These are phyloP conservation scores for Plectropomus leopardus DNA, from an alignment of 2,113 vertebrate genomes.

Conservation along the genomic window DNA sequence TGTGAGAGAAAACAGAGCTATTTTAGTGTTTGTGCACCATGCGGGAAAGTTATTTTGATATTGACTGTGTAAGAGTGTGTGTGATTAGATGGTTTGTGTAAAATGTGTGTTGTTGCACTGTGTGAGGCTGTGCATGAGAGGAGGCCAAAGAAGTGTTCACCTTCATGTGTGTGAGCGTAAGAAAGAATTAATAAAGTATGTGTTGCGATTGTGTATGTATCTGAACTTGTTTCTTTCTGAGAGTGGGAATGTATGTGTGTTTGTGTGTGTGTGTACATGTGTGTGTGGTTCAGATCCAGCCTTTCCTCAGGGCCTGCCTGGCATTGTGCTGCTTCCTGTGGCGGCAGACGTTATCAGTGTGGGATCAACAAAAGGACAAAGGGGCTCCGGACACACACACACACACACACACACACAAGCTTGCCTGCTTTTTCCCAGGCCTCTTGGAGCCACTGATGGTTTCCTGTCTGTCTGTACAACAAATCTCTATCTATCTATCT, in stretches of 20 bases:
- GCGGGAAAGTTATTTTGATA: neutral
- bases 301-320: slow-evolving; percentile 77
- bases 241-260: neutral
- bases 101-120: neutral
- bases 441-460: slow-evolving; percentile 53
- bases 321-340: slow-evolving; percentile 82
- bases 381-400: slow-evolving; percentile 38
- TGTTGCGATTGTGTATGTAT: neutral
- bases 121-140: neutral
- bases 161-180: slow-evolving; percentile 8
- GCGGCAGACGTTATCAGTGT: slow-evolving; percentile 74
- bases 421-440: slow-evolving; percentile 66
- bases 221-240: slow-evolving; percentile 35
- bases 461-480: slow-evolving; percentile 33
- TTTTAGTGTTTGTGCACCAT: neutral
- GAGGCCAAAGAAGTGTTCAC: neutral
- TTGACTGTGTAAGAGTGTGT: neutral
- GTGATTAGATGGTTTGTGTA: neutral
- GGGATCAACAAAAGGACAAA: slow-evolving; percentile 77
- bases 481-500: slow-evolving; percentile 37
- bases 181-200: neutral
- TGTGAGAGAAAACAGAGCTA: neutral
- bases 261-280: slow-evolving; percentile 35
- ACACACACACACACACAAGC: slow-evolving; percentile 24
- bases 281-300: slow-evolving; percentile 49